Evolutionary conservation across 2,797 vertebrate species (phyloP).

Genomic region (Pempheris klunzingeri): DNA sequence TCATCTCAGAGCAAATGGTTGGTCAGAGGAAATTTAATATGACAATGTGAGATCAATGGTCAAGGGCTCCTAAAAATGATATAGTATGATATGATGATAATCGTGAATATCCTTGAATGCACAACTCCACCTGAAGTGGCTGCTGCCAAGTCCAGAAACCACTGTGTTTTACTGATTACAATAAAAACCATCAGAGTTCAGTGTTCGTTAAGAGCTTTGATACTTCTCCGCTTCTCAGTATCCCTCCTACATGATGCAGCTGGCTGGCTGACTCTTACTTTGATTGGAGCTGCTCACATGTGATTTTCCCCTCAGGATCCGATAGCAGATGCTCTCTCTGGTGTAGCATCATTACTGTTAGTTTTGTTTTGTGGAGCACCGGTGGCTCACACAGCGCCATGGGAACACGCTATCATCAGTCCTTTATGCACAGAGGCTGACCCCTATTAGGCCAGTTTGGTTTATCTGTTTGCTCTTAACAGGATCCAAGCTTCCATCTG

Average conservation of each 20-base stretch:
- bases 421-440: conserved; percentile 52
- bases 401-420: conserved; percentile 64
- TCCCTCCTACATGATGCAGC: conserved; percentile 56
- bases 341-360: conserved; percentile 66
- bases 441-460: conserved; percentile 57
- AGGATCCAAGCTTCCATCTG: conserved; percentile 24
- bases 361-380: conserved; percentile 63
- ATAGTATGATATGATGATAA: neutral
- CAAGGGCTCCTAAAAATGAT: neutral
- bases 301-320: conserved; percentile 59
- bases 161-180: conserved; percentile 9
- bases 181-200: conserved; percentile 19
- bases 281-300: conserved; percentile 47
- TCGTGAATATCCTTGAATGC: conserved; percentile 3
- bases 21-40: neutral
- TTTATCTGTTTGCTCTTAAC: conserved; percentile 61
- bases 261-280: conserved; percentile 37
- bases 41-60: neutral
- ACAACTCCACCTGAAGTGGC: neutral
- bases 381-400: conserved; percentile 49
- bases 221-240: conserved; percentile 34
- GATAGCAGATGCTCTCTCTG: conserved; percentile 67
- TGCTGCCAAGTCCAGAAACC: neutral
- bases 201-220: conserved; percentile 39
- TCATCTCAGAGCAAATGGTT: neutral